A percentile compares a stretch with the other conserved stretches of the same genome.
phyloP scores from a whole-genome alignment of 2,113 vertebrate species.

The Carassius carassius region DNA sequence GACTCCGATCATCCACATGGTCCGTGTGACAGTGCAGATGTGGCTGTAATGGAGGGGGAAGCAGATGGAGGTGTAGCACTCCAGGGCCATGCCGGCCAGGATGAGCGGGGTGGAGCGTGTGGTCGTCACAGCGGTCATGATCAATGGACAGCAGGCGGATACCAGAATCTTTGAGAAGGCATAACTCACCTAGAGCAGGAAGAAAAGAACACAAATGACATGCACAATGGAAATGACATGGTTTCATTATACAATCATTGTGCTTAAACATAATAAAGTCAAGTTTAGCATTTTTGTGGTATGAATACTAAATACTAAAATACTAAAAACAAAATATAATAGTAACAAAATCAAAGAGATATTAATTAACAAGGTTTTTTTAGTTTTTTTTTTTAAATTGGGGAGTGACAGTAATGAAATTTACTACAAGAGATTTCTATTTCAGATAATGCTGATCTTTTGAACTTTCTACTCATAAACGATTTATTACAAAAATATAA shows the following conservation, averaged over 20 bases:
- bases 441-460: neutral
- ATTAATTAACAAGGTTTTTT: no score
- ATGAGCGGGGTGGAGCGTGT: constrained; percentile 77
- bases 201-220: neutral
- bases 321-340: neutral
- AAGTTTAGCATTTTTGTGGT: no score
- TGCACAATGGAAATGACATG: neutral
- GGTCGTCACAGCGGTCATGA: constrained; percentile 73
- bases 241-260: neutral
- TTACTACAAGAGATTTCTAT: no score
- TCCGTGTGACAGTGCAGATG: constrained; percentile 72
- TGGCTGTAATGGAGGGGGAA: constrained; percentile 72
- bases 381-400: no score
- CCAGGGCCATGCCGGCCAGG: constrained; percentile 77
- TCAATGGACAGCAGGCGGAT: constrained; percentile 72
- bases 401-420: no score
- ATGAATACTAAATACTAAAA: neutral
- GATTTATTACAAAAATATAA: neutral
- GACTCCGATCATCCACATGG: constrained; percentile 62
- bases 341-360: neutral
- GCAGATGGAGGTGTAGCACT: constrained; percentile 78
- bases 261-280: neutral
- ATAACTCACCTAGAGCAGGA: constrained; percentile 68
- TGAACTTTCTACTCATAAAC: neutral
- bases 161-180: constrained; percentile 73